Evolutionary conservation across 1,140 invertebrate genomes (phyloP), one percentile per base, ranked within the genome.

Genomic region (Melanaphis sacchari): DNA sequence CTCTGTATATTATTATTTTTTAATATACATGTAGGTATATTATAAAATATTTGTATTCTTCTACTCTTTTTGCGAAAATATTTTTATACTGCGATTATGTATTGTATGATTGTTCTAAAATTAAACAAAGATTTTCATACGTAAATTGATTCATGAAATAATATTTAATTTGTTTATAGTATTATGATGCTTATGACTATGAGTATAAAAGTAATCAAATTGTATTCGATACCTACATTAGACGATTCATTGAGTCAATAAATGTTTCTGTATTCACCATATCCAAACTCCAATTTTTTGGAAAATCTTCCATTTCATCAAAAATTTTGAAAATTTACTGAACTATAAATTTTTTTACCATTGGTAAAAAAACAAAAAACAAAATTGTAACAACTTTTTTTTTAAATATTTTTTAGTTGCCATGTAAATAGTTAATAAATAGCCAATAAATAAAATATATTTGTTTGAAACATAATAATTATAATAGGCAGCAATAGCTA

Each of bases 211-310:
- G 9, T 90, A 41, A 31, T 40, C 38, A 52, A 38, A 18, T 90
- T 26, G 22, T 59, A 52, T 52, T 40, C 36, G 36, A 90, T 90
- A 90, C 59, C 59, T 76, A 76, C 88, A 59, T 90, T 59, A 26
- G n/a, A 43, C 36, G 49, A 38, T 90, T 21, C 88, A 26, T 8
- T 2, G 88, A 90, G 38, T 38, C 52, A 54, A 59, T 54, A 38
- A 52, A 54, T 22, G 8, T 40, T 31, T 59, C 49, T 40, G 52
- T 40, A 7, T 59, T 52, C 36, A 90, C 24, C 38, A 26, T 26
- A 26, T 59, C 49, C 24, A n/a, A 31, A n/a, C 26, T 76, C 59
- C 31, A 46, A n/a, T 52, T 41, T 11, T 38, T 38, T 54, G 87
- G n/a, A 38, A 54, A 38, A 11, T 89, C n/a, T 1, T 49, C 24